Base-by-base conservation (phyloP, 2,888 invertebrate genomes). In the Synergus umbraculus region DNA sequence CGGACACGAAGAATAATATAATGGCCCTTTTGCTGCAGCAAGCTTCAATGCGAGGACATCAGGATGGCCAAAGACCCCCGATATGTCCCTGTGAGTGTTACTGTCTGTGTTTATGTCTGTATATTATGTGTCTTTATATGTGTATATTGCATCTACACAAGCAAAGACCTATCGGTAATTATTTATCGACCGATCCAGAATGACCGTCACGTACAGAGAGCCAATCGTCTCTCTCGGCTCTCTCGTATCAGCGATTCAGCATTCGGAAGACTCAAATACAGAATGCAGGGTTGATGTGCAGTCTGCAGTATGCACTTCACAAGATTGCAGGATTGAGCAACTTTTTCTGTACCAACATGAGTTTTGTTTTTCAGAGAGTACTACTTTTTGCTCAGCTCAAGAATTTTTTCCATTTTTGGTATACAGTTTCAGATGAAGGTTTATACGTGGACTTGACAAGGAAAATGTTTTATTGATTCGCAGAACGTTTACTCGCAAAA, bases 141-240 rank as follows among this genome's bases (percentile, higher is more conserved):
- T 73, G 15, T 49, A 49, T 60, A 54, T 76, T 76, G 66, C 76
- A 76, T 63, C 77, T 77, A 29, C 76, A 54, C 54, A 73, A 58
- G 54, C 15, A 54, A 49, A 46, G n/a, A 18, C 37, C 73, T 73
- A 86, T 85, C 86, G 85, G 85, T 86, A 89, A 89, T 89, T 89
- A 88, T 89, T 89, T 89, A 88, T 88, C 89, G 86, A 79, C 66
- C 85, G 86, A 86, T 88, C 86, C 81, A 80, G 88, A 86, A 90
- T 86, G 88, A 83, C 84, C 83, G 86, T 89, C 89, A 89, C 89
- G 88, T 89, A 90, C 49, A 43, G 58, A 44, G 54, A 64, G 76
- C 76, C 79, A 66, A 65, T 76, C 76, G 58, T 49, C 65, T 46
- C 60, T 66, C 60, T 66, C 79, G 49, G 43, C 43, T 66, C 49